Conservation (phyloP, 1,140 invertebrate species). For the Uloborus diversus region DNA sequence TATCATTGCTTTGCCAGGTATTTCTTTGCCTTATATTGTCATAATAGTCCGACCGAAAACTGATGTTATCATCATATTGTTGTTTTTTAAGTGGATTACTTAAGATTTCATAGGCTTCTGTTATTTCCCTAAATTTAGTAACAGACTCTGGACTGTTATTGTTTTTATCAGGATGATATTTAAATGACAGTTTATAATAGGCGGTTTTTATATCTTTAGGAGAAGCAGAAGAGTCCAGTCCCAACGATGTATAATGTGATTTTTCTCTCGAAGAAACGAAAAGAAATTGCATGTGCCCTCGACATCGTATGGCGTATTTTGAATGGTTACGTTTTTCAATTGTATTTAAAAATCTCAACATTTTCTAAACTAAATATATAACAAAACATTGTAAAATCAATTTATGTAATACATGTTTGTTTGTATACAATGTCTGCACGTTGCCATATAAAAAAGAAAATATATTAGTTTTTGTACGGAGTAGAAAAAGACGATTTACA, state of each 20-base stretch:
- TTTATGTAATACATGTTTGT: too few relatives aligned
- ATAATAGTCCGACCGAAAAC: neutral
- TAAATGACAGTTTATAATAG: constrained; percentile 36
- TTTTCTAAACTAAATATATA: neutral
- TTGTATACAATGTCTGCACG: too few relatives aligned
- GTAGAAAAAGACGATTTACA: too few relatives aligned
- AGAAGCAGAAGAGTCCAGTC: constrained; percentile 17
- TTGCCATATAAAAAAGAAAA: too few relatives aligned
- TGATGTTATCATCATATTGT: constrained; percentile 5
- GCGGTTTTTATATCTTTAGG: constrained; percentile 38
- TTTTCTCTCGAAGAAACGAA: neutral
- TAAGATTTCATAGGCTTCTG: constrained; percentile 32
- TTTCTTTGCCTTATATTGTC: neutral
- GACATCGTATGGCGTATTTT: neutral
- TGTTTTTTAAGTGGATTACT: constrained; percentile 15
- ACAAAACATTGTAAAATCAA: too few relatives aligned
- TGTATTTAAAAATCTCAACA: neutral
- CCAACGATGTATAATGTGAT: constrained; percentile 15
- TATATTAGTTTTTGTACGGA: too few relatives aligned
- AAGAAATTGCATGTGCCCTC: neutral
- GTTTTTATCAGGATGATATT: constrained; percentile 38
- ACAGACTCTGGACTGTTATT: neutral
- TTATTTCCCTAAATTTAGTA: constrained; percentile 28
- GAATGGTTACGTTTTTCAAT: neutral
- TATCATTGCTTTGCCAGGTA: neutral